These are phyloP conservation scores for Volucella inanis DNA, from an alignment of 2,888 invertebrate species.

Conservation along the genomic window DNA sequence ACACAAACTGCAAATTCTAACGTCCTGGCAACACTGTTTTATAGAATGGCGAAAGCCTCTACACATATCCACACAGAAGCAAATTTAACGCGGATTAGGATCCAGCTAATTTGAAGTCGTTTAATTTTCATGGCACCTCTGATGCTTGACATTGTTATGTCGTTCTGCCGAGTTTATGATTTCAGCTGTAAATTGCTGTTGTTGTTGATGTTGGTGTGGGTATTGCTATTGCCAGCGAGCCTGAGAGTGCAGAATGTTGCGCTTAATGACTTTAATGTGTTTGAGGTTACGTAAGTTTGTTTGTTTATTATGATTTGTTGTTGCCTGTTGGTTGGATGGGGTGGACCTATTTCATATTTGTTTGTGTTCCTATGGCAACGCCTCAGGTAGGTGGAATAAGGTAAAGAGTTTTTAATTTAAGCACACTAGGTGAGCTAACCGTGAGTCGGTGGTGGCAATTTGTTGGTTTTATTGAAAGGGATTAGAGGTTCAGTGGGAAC, in stretches of 20 bases:
- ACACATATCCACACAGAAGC: slow-evolving; percentile 36
- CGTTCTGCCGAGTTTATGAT: slow-evolving; percentile 61
- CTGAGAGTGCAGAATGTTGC: slow-evolving; percentile 22
- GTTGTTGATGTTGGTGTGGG: background rate
- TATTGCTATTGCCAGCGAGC: background rate
- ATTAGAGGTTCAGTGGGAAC: too few relatives aligned
- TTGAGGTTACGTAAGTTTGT: slow-evolving; percentile 63
- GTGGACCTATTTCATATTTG: slow-evolving; percentile 1
- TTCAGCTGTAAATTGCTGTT: slow-evolving; percentile 65
- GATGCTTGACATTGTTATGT: slow-evolving; percentile 67
- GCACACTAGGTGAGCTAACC: background rate
- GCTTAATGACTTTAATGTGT: slow-evolving; percentile 45
- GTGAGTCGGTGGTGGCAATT: too few relatives aligned
- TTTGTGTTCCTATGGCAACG: slow-evolving; percentile 28
- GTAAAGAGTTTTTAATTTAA: slow-evolving; percentile 47
- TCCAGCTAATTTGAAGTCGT: slow-evolving; percentile 70
- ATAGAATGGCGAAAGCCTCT: slow-evolving; percentile 5
- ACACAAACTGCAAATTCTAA: too few relatives aligned
- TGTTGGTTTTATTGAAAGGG: too few relatives aligned
- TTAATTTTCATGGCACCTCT: slow-evolving; percentile 72
- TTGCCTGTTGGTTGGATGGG: background rate
- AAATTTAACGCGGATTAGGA: slow-evolving; percentile 72
- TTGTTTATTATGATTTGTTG: slow-evolving; percentile 54
- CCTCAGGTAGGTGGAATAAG: slow-evolving; percentile 6
- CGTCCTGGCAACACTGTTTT: too few relatives aligned